Evolutionary conservation across 2,797 vertebrate genomes (phyloP), one percentile per base, ranked within the genome.

Genomic region (Lepidocolaptes lacrymiger): DNA sequence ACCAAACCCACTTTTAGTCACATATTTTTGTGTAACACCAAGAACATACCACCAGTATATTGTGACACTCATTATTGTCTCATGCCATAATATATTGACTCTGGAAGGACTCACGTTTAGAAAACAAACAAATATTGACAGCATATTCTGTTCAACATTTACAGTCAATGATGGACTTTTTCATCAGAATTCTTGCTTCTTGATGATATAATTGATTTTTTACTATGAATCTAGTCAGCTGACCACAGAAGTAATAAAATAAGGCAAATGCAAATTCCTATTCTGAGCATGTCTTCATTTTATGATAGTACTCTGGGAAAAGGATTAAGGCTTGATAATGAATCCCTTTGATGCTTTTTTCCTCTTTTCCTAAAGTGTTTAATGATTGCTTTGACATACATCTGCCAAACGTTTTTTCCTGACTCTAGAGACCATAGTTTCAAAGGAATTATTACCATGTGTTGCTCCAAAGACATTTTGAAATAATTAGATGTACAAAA

Each of bases 251-350:
- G 20, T 79, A 79, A 76, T 81, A n/a, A 86, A 82, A 76, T 67
- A 81, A 69, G 48, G 59, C 27, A 86, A 89, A 79, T 67, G 28
- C 20, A 82, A 88, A 66, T 79, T 71, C 21, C 27, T 75, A 16
- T 88, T 90, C 74, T 71, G 9, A 85, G 5, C n/a, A 59, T 71
- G 76, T 84, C 76, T 90, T 88, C 15, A 67, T 69, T 91, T 95
- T 88, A 67, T 49, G 2, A 54, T 81, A 82, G 34, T 85, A 67
- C 34, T 56, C 84, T 23, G 30, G 51, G 43, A 27, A 89, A 88
- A 94, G 26, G 8, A 69, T 81, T 93, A 86, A 78, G 21, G 19
- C 63, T 81, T 89, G 81, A 79, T 94, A 91, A 93, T 71, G 0
- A 86, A 63, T 73, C 41, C 13, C 41, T 88, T 92, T 95, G 63